A percentile compares a stretch with the other conserved stretches of the same genome.
phyloP scores from a whole-genome alignment of 1,140 invertebrate genomes.

The Camponotus pennsylvanicus region DNA sequence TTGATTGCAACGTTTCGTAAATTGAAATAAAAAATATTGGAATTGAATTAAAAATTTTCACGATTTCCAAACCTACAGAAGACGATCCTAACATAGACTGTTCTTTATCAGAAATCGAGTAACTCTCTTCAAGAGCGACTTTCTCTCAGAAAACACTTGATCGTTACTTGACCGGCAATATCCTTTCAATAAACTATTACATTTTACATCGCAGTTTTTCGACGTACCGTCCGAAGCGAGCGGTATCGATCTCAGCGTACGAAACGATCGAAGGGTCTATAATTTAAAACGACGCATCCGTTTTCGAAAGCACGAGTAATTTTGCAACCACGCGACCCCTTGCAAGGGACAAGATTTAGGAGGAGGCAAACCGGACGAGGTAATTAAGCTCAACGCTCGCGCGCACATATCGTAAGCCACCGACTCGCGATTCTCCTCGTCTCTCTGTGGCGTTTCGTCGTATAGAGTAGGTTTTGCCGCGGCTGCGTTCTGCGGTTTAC shows the following conservation, averaged over 20 bases:
- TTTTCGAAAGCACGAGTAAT: slow-evolving; percentile 52
- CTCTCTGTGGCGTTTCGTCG: slow-evolving; percentile 63
- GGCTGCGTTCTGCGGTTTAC: slow-evolving; percentile 83
- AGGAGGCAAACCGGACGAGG: slow-evolving; percentile 62
- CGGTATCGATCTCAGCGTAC: not conserved
- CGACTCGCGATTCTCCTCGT: slow-evolving; percentile 50
- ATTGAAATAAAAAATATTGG: no score
- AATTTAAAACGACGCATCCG: slow-evolving; percentile 42
- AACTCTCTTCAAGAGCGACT: not conserved
- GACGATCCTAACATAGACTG: not conserved
- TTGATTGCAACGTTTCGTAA: no score
- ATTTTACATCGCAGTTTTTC: not conserved
- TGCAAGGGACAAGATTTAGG: slow-evolving; percentile 22
- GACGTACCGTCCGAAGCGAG: not conserved
- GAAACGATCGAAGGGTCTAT: not conserved
- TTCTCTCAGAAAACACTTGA: not conserved
- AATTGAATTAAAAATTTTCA: no score
- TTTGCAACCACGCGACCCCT: slow-evolving; percentile 42
- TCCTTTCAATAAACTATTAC: slow-evolving; percentile 37
- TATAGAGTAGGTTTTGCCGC: slow-evolving; percentile 75
- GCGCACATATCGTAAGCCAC: slow-evolving; percentile 60
- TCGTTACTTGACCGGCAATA: not conserved
- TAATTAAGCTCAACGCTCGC: slow-evolving; percentile 77
- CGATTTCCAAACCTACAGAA: no score
- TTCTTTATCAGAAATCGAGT: not conserved